Percentiles rank a stretch among this genome's conserved stretches.
Evolutionary conservation across 1,140 invertebrate genomes (phyloP).

Genomic region (Galendromus occidentalis): DNA sequence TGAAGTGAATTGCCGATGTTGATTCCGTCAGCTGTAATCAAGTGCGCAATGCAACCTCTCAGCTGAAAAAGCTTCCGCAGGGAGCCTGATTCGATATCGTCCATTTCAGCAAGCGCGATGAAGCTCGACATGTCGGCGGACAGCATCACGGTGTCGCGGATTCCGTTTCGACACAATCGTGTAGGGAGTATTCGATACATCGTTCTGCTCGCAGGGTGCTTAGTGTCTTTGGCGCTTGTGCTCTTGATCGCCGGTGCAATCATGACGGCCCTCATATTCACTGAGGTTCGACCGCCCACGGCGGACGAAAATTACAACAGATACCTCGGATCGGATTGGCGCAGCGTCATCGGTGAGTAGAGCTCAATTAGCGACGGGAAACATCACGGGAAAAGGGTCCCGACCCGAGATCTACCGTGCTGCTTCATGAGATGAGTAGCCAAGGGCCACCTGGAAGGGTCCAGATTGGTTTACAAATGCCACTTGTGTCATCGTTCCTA

Average conservation of each 20-base stretch:
- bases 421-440: no score
- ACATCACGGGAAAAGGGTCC: no score
- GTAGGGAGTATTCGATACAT: neutral
- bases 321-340: constrained; percentile 20
- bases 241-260: constrained; percentile 21
- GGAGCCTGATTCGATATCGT: no score
- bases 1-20: no score
- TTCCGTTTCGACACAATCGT: neutral
- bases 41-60: no score
- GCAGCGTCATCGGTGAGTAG: constrained; percentile 18
- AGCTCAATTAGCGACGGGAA: no score
- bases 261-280: constrained; percentile 20
- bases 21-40: no score
- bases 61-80: no score
- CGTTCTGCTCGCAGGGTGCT: neutral
- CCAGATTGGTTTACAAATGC: no score
- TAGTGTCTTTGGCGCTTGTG: constrained; percentile 15
- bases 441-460: no score
- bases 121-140: neutral
- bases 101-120: neutral
- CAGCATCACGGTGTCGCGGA: neutral
- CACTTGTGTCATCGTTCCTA: no score
- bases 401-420: no score
- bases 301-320: constrained; percentile 22
- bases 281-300: constrained; percentile 21